A percentile compares a stretch with the other conserved stretches of the same genome.
Evolutionary conservation across 2,888 invertebrate species (phyloP).

Genomic region (Metopia argyrocephala): DNA sequence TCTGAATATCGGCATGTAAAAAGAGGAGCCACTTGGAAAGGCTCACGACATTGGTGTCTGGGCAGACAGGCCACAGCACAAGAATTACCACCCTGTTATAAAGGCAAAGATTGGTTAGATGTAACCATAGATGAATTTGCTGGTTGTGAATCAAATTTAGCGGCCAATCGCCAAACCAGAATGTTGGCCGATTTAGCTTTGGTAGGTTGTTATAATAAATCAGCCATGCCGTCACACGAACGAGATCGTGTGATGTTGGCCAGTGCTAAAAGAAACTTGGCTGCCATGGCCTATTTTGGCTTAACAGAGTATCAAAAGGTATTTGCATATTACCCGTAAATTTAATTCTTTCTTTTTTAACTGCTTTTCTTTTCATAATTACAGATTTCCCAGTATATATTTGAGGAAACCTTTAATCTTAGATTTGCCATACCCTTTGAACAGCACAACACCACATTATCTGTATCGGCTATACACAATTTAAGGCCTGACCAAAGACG

Average conservation of each 20-base stretch:
- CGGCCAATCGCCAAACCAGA: conserved; percentile 96
- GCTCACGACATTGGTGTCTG: conserved; percentile 86
- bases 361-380: conserved; percentile 49
- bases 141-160: conserved; percentile 94
- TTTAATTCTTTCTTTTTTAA: neutral
- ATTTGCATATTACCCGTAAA: neutral
- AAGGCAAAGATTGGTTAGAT: conserved; percentile 88
- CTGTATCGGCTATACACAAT: conserved; percentile 88
- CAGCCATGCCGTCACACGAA: conserved; percentile 85
- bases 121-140: conserved; percentile 95
- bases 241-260: conserved; percentile 92
- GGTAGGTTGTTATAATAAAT: conserved; percentile 96
- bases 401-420: conserved; percentile 95
- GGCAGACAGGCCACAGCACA: conserved; percentile 87
- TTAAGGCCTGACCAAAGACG: conserved; percentile 87
- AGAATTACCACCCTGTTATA: conserved; percentile 91
- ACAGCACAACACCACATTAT: conserved; percentile 94
- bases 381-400: conserved; percentile 93
- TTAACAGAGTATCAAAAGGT: conserved; percentile 97
- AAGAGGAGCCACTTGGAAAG: conserved; percentile 97
- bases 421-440: conserved; percentile 93
- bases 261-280: conserved; percentile 96
- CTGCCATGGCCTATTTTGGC: conserved; percentile 98
- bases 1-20: conserved; percentile 98
- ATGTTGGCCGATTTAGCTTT: conserved; percentile 98